Evolutionary conservation across 2,113 vertebrate genomes (phyloP), one percentile per base, ranked within the genome.

Genomic region (Cephalopholis sonnerati): DNA sequence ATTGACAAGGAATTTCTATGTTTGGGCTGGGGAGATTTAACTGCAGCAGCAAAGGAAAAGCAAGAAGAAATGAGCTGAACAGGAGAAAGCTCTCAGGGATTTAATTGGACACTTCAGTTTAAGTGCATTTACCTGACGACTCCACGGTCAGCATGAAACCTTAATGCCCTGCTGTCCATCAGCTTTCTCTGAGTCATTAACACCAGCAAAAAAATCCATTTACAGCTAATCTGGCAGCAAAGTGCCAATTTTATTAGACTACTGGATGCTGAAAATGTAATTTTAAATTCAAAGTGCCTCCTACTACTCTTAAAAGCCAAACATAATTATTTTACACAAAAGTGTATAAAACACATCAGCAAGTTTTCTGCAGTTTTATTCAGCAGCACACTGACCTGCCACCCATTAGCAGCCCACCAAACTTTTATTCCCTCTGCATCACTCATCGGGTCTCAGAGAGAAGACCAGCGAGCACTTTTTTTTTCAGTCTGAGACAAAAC

Each of bases 171-270:
- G 64, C 86, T 80, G 87, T 79, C 81, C 85, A 29, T 86, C 86
- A 84, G 77, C 59, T 46, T 74, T 69, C 61, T 51, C 50, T 39
- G 62, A 87, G 6, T 80, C 84, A 87, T 82, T 92, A 92, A 61
- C 73, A 27, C 32, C 74, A 75, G 24, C 32, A 55, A 58, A 78
- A 64, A 69, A 84, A 68, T 65, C 68, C 59, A 87, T 87, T 83
- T 79, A 65, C 68, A 44, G 80, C 84, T 85, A 74, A 90, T 88
- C 61, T 29, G 78, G 68, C 79, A 66, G 84, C 77, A 82, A 81
- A 91, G 82, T 87, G 80, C 65, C 16, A 22, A 24, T 74, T 87
- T 61, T 70, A 80, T 84, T 61, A n/a, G 64, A 46, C 61, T 81
- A 29, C 69, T 66, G 29, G 46, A 79, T 36, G 70, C n/a, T 67